Evolutionary conservation across 2,113 vertebrate genomes (phyloP).

Genomic region (Chaetura pelagica): DNA sequence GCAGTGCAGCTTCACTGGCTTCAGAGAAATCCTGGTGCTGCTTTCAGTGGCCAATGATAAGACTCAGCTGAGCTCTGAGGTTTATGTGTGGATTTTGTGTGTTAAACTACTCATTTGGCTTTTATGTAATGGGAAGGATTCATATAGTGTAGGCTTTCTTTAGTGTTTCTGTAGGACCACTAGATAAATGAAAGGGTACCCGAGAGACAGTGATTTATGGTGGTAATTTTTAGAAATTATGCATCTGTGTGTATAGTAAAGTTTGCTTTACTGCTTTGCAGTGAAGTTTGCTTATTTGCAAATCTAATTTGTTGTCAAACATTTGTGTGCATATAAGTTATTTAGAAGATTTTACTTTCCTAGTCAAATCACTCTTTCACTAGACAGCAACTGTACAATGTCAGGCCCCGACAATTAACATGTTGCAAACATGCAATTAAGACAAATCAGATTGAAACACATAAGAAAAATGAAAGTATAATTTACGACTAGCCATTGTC

Average conservation of each 20-base stretch:
- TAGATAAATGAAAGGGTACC: not conserved
- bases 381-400: slow-evolving; percentile 16
- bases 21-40: not conserved
- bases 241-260: not conserved
- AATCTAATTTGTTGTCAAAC: slow-evolving; percentile 43
- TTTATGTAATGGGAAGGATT: not conserved
- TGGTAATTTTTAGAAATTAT: slow-evolving; percentile 3
- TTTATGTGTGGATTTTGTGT: not conserved
- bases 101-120: not conserved
- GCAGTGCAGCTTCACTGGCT: not conserved
- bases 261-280: not conserved
- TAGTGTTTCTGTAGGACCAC: not conserved
- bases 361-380: slow-evolving; percentile 13
- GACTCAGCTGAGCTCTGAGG: not conserved
- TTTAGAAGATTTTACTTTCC: not conserved
- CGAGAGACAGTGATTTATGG: not conserved
- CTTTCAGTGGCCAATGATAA: not conserved
- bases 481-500: slow-evolving; percentile 23
- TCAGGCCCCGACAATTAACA: slow-evolving; percentile 54
- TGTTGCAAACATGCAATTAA: slow-evolving; percentile 64
- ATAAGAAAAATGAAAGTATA: slow-evolving; percentile 39
- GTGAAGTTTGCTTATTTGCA: slow-evolving; percentile 21
- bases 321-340: not conserved
- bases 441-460: slow-evolving; percentile 37
- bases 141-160: not conserved